A percentile compares a stretch with the other conserved stretches of the same genome.
phyloP scores from a whole-genome alignment of 2,888 invertebrate species.

The Coronaproctus castanopsis region DNA sequence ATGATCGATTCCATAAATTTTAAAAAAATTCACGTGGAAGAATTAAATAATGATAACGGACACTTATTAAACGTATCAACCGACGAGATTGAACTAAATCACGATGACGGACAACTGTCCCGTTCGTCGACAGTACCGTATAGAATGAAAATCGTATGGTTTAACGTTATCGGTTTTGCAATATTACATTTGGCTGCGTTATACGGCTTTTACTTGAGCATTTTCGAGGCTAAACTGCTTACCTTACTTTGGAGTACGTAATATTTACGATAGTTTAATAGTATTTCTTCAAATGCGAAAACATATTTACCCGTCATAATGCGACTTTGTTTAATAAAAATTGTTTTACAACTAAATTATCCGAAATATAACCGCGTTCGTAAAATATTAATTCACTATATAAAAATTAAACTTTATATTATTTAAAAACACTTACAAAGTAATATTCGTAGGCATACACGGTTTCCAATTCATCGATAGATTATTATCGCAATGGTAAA shows the following conservation, averaged over 20 bases:
- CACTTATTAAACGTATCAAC: too few relatives aligned
- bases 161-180: constrained; percentile 38
- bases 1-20: too few relatives aligned
- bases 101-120: constrained; percentile 3
- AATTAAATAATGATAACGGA: too few relatives aligned
- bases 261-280: not conserved
- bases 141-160: constrained; percentile 33
- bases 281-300: too few relatives aligned
- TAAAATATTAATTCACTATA: not conserved
- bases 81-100: constrained; percentile 1
- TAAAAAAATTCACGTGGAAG: too few relatives aligned
- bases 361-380: not conserved
- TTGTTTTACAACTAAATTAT: not conserved
- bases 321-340: too few relatives aligned
- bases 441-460: too few relatives aligned
- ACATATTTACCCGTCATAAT: too few relatives aligned
- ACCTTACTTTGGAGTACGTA: constrained; percentile 29
- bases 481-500: too few relatives aligned
- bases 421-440: too few relatives aligned
- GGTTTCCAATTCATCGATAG: too few relatives aligned
- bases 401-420: too few relatives aligned
- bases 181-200: constrained; percentile 33
- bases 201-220: constrained; percentile 28
- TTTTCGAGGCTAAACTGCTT: constrained; percentile 23
- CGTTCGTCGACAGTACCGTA: not conserved